phyloP scores from a whole-genome alignment of 1,140 invertebrate genomes.

The Drosophila biarmipes region DNA sequence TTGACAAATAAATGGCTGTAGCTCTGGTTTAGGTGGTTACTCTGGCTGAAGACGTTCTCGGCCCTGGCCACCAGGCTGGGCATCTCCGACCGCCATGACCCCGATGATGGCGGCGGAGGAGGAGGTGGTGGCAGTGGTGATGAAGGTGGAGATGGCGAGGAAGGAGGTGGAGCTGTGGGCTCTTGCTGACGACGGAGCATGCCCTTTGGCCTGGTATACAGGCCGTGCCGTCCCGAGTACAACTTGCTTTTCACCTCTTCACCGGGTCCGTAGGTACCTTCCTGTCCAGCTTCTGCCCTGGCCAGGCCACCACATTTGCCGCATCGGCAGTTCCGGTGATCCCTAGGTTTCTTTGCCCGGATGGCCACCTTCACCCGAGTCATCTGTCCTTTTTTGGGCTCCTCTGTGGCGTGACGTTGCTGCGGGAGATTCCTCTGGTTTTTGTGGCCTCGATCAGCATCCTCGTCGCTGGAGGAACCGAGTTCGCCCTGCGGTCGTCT shows the following conservation, averaged over 20 bases:
- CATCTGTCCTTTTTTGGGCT: conserved; percentile 2
- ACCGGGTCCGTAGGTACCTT: background rate
- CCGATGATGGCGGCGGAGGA: conserved; percentile 12
- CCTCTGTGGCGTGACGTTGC: conserved; percentile 2
- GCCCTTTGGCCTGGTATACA: conserved; percentile 30
- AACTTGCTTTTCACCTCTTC: conserved; percentile 7
- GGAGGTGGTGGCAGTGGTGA: conserved; percentile 9
- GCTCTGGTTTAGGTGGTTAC: conserved; percentile 2
- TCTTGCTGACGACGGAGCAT: conserved; percentile 1
- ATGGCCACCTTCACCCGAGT: conserved; percentile 32
- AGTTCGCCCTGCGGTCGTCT: conserved; percentile 16
- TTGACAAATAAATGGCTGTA: conserved; percentile 35
- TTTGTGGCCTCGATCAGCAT: background rate
- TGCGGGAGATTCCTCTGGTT: conserved; percentile 13
- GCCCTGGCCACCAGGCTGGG: conserved; percentile 28
- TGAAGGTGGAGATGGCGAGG: conserved; percentile 13
- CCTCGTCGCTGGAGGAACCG: conserved; percentile 55
- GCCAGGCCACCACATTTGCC: conserved; percentile 17
- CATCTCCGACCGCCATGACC: conserved; percentile 27
- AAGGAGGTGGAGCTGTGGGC: conserved; percentile 11
- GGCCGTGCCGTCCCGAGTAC: conserved; percentile 24
- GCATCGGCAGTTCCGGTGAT: conserved; percentile 1
- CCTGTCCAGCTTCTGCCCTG: background rate
- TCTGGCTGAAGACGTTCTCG: conserved; percentile 27
- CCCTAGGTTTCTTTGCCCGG: conserved; percentile 30